phyloP scores from a whole-genome alignment of 2,113 vertebrate species.

The Pollachius pollachius region DNA sequence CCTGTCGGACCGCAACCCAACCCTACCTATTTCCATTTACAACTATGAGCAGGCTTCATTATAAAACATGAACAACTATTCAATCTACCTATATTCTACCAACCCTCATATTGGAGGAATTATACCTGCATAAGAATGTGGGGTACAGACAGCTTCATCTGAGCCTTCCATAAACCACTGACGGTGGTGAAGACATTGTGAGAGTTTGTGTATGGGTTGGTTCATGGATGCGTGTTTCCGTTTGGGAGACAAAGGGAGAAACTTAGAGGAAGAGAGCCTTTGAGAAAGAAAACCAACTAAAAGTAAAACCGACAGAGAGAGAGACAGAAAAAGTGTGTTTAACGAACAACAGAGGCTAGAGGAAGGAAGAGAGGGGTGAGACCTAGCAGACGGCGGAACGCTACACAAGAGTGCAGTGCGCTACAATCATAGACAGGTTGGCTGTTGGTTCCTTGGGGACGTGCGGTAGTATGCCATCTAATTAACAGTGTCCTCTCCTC shows the following conservation, averaged over 20 bases:
- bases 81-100: slow-evolving; percentile 41
- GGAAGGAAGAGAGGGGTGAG: neutral
- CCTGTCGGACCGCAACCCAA: neutral
- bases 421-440: slow-evolving; percentile 42
- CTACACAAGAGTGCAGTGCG: slow-evolving; percentile 4
- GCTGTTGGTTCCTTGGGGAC: slow-evolving; percentile 64
- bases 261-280: neutral
- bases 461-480: slow-evolving; percentile 64
- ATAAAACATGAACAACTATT: slow-evolving; percentile 52
- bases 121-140: slow-evolving; percentile 61
- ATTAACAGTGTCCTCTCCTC: slow-evolving; percentile 70
- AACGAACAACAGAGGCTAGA: neutral
- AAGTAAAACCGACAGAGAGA: neutral
- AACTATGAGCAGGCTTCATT: slow-evolving; percentile 40
- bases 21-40: slow-evolving; percentile 23
- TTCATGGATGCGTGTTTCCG: neutral
- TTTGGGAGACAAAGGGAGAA: neutral
- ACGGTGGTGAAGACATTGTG: slow-evolving; percentile 8
- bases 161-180: neutral
- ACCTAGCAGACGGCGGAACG: too few species aligned
- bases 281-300: neutral
- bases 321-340: neutral
- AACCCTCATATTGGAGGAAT: slow-evolving; percentile 64
- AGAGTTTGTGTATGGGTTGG: neutral
- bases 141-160: neutral